These are phyloP conservation scores for Macrotus californicus DNA, from an alignment of 2,113 vertebrate species.

Conservation along the genomic window DNA sequence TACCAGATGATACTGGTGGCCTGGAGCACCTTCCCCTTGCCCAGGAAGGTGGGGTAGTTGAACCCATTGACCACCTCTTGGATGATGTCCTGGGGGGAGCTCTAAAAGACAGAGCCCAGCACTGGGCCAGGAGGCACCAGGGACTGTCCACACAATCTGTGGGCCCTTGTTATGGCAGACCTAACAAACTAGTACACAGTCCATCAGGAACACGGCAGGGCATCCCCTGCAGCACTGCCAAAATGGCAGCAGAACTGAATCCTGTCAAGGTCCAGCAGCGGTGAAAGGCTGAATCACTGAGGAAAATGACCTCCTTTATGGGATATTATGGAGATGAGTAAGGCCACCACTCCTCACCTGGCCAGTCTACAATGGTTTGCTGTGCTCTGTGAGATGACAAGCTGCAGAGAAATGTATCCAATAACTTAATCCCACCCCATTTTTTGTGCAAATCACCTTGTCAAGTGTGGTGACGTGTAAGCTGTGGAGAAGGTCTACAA, in stretches of 20 bases:
- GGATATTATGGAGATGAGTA: neutral
- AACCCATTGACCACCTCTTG: neutral
- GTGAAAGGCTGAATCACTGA: neutral
- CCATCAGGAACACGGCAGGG: neutral
- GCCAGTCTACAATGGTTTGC: no score
- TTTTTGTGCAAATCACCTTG: neutral
- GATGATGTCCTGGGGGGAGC: neutral
- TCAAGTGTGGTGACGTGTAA: neutral
- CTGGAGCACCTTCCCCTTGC: neutral
- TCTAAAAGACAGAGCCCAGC: neutral
- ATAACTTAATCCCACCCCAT: neutral
- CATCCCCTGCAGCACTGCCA: no score
- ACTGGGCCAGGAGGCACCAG: neutral
- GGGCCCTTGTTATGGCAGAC: neutral
- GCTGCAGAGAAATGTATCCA: neutral
- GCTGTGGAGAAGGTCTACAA: neutral
- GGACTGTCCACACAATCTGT: neutral
- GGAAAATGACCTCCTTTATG: neutral
- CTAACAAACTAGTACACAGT: neutral
- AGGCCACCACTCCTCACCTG: neutral
- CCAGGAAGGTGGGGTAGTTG: neutral
- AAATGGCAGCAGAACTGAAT: neutral
- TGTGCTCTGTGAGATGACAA: neutral
- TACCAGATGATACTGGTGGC: neutral
- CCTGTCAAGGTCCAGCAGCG: neutral